Percentiles rank a stretch among this genome's conserved stretches.
phyloP scores from a whole-genome alignment of 1,140 invertebrate species.

The Drosophila watanabei region DNA sequence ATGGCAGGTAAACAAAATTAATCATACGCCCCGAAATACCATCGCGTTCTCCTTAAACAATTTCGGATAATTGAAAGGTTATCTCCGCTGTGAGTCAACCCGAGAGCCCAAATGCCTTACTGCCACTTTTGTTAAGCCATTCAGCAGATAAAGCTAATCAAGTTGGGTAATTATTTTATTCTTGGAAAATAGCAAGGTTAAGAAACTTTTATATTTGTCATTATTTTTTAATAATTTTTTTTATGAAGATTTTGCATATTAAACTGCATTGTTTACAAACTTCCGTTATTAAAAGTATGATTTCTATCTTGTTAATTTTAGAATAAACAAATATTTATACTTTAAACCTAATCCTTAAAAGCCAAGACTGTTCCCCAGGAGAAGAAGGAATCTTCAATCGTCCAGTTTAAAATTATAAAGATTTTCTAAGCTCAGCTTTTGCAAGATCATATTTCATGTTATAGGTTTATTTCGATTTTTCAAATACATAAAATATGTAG shows the following conservation, averaged over 20 bases:
- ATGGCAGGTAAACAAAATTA: conserved; percentile 72
- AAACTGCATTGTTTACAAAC: too few relatives aligned
- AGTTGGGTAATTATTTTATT: neutral
- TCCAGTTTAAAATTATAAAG: too few relatives aligned
- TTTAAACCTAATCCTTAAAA: neutral
- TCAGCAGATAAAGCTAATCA: neutral
- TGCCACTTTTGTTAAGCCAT: neutral
- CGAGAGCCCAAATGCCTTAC: neutral
- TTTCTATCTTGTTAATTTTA: too few relatives aligned
- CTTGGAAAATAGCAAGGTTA: neutral
- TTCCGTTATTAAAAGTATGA: too few relatives aligned
- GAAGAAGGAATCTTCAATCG: neutral
- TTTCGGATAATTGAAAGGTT: conserved; percentile 35
- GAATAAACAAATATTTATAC: too few relatives aligned
- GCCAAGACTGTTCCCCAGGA: neutral
- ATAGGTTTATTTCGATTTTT: neutral
- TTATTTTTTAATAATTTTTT: neutral
- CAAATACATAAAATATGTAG: neutral
- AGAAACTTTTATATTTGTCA: neutral
- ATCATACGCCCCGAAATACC: conserved; percentile 63
- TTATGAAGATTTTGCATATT: too few relatives aligned
- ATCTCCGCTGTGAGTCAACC: neutral
- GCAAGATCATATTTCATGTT: neutral
- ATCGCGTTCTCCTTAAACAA: neutral
- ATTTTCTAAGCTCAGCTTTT: neutral